Base-by-base conservation (phyloP, 2,888 invertebrate species). In the Phortica magna region DNA sequence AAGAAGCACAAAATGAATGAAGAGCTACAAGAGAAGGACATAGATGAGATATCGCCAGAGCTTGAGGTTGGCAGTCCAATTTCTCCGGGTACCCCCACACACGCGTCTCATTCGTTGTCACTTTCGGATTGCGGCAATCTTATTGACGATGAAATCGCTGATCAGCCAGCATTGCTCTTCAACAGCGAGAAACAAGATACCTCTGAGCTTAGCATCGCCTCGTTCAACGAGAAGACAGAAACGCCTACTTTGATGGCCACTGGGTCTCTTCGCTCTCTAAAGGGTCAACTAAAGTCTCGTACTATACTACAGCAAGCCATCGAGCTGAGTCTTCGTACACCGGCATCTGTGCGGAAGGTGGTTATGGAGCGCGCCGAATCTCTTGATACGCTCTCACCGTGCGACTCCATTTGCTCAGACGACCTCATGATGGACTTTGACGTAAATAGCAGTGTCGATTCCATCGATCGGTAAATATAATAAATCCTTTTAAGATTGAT, bases 351-450 rank as follows among this genome's bases (percentile, higher is more conserved):
- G 64, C 87, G 91, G 1, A 90, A 91, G 59, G 89, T 89, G 0
- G 92, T 93, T 53, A 90, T 94, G 17, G 94, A 94, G 81, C 92
- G 95, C 48, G 94, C 95, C 7, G 94, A 95, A 5, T 96, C 96
- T 0, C 91, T 96, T 79, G 96, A 96, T 88, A 97, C 97, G 0
- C 91, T 97, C 76, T 97, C 97, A n/a, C 95, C 95, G 2, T 95
- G 95, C 85, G 95, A 95, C 82, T 97, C 97, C 83, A 95, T 97
- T 77, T 96, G 96, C 59, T 97, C 96, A 6, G 97, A 97, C 88
- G 97, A 97, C 91, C 93, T 97, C 78, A 97, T 97, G 95, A 94
- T 96, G 94, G 97, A 97, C 92, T 96, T 95, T 87, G 96, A 97
- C 83, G 86, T 90, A 43, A 93, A 90, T 77, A 92, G 92, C 83